phyloP scores from a whole-genome alignment of 2,797 vertebrate genomes.

The Clarias laeviceps region DNA sequence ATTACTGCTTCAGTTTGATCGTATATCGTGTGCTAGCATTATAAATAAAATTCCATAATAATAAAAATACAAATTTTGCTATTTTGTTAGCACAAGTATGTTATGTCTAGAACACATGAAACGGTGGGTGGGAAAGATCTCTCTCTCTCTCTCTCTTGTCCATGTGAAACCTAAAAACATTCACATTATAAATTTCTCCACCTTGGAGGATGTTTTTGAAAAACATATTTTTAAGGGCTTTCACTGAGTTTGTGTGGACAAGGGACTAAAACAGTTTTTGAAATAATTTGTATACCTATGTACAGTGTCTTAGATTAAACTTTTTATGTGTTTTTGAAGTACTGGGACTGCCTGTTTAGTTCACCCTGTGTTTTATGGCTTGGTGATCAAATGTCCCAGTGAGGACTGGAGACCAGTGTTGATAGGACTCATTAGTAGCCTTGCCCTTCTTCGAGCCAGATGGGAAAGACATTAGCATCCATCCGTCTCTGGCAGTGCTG shows the following conservation, averaged over 20 bases:
- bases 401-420: conserved; percentile 59
- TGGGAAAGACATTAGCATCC: conserved; percentile 76
- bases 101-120: neutral
- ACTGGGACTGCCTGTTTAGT: conserved; percentile 34
- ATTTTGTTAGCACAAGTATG: neutral
- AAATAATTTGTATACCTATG: neutral
- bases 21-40: neutral
- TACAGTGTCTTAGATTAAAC: conserved; percentile 8
- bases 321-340: neutral
- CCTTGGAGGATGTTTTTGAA: neutral
- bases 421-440: conserved; percentile 67
- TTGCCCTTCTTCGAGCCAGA: conserved; percentile 65
- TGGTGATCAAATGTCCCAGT: conserved; percentile 47
- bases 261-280: neutral
- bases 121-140: neutral
- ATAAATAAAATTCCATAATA: neutral
- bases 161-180: neutral
- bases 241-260: neutral
- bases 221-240: neutral
- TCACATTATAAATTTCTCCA: neutral
- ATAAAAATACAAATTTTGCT: neutral
- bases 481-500: conserved; percentile 70
- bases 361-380: conserved; percentile 36
- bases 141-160: neutral
- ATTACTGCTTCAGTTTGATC: neutral